phyloP scores from a whole-genome alignment of 2,113 vertebrate species.

The Vanacampus margaritifer region DNA sequence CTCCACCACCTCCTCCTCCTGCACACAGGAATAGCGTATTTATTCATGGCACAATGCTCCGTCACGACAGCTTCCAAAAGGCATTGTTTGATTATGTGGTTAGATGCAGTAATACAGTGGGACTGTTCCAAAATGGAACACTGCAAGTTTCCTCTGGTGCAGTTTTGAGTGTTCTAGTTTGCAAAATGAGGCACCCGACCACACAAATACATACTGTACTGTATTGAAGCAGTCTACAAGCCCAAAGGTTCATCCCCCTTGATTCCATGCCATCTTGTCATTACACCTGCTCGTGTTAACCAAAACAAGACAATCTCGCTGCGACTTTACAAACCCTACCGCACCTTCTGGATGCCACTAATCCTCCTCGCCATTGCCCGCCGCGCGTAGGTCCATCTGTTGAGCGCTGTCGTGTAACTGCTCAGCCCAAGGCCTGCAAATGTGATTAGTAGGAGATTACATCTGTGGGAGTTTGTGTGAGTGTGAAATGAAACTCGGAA shows the following conservation, averaged over 20 bases:
- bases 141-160: neutral
- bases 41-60: conserved; percentile 1
- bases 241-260: neutral
- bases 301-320: conserved; percentile 7
- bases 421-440: conserved; percentile 54
- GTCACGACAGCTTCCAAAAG: neutral
- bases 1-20: neutral
- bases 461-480: conserved; percentile 42
- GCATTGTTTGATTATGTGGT: conserved; percentile 13
- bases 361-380: conserved; percentile 46
- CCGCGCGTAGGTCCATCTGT: conserved; percentile 56
- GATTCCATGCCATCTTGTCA: neutral
- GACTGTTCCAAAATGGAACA: neutral
- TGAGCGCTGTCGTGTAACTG: conserved; percentile 40
- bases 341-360: conserved; percentile 38
- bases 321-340: conserved; percentile 33
- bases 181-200: no score
- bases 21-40: conserved; percentile 3
- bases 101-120: neutral
- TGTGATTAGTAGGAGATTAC: conserved; percentile 69
- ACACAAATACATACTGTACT: no score
- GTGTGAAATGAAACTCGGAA: neutral
- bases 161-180: neutral
- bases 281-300: neutral
- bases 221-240: neutral